Base-by-base conservation (phyloP, 2,888 invertebrate species). In the Mesoligia furuncula region DNA sequence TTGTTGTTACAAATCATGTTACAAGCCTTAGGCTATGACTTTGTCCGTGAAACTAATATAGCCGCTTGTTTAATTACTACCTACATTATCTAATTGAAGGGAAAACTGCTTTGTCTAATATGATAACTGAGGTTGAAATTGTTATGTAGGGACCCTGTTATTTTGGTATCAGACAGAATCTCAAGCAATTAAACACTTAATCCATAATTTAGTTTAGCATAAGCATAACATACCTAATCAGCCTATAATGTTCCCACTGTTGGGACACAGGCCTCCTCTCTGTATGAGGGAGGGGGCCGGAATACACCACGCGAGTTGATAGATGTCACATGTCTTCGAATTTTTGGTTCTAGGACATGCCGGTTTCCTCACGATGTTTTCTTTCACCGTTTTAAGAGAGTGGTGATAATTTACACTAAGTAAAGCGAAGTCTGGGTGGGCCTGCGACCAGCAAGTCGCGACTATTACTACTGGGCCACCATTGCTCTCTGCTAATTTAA, bases 11-110 rank as follows among this genome's bases (percentile, higher is more conserved):
- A 76, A 75, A 72, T 67, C 61, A 74, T 65, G 20, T 27, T 15
- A 48, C 64, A 48, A 57, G 77, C 84, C 73, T 15, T 27, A 31
- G 75, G 87, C 72, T 65, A 11, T 24, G 69, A 57, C 15, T 39
- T 83, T 75, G 81, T 79, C 87, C 76, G 36, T 87, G 81, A 81
- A 79, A 62, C 36, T 66, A 88, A 86, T 77, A 59, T 77, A 59
- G 65, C 24, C 31, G 62, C n/a, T 88, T 61, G 66, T 68, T 66
- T n/a, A 31, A 65, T 45, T 64, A 54, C 83, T 11, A 17, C 65
- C 36, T 66, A 67, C 61, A 11, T 57, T 57, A 48, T 17, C n/a
- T 80, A 66, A 85, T 82, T 71, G 45, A 68, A 71, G n/a, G 45
- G 51, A 65, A 31, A 64, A 62, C 42, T 31, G 20, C 17, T 59